Conservation (phyloP, 2,113 vertebrate genomes). For the Halcyon malimbica region DNA sequence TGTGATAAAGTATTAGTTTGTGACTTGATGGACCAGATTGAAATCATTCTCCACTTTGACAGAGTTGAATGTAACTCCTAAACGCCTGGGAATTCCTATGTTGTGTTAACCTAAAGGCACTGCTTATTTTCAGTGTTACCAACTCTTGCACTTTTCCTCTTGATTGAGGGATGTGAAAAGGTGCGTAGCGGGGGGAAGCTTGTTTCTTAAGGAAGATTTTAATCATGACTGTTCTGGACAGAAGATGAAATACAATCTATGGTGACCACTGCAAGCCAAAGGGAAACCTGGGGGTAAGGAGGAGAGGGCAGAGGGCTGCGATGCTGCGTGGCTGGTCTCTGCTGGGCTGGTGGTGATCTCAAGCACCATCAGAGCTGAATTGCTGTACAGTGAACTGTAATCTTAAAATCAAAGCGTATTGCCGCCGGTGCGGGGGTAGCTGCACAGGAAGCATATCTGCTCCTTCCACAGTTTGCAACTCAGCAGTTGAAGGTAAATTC, state of each 20-base stretch:
- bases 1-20: not conserved
- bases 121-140: not conserved
- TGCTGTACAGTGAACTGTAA: not conserved
- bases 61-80: not conserved
- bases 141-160: not conserved
- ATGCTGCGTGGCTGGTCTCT: not conserved
- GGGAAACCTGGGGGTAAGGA: not conserved
- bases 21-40: not conserved
- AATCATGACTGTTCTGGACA: not conserved
- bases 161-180: not conserved
- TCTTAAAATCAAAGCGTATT: not conserved
- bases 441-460: not conserved
- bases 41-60: not conserved
- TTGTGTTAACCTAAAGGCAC: not conserved
- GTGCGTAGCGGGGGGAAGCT: not conserved
- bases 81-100: not conserved
- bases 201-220: not conserved
- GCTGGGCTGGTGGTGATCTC: not conserved
- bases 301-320: not conserved
- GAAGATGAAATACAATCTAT: not conserved
- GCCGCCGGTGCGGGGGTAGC: accelerated
- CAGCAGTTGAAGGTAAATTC: not conserved
- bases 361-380: not conserved
- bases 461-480: not conserved
- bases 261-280: not conserved